Percentiles rank a stretch among this genome's conserved stretches.
These are phyloP conservation scores for Nasonovia ribisnigri DNA, from an alignment of 2,888 invertebrate species.

Conservation along the genomic window DNA sequence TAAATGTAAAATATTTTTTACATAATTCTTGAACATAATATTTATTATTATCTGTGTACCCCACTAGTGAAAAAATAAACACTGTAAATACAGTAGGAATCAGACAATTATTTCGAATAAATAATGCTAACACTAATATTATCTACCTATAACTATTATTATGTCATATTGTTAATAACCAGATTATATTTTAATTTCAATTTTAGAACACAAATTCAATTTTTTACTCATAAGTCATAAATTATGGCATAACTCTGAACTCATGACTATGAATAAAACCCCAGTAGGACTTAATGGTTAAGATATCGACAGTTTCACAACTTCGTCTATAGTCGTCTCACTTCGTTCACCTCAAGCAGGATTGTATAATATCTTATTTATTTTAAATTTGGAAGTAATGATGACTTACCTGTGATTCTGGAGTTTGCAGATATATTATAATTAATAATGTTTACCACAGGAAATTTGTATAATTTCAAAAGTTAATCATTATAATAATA, in stretches of 20 bases:
- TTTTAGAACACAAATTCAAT: background rate
- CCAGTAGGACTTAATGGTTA: background rate
- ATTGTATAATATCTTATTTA: background rate
- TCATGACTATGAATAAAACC: too few species aligned
- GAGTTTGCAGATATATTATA: background rate
- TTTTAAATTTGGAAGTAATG: background rate
- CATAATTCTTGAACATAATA: too few species aligned
- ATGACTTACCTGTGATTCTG: background rate
- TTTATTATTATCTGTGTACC: too few species aligned
- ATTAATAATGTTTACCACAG: background rate
- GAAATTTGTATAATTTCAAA: background rate
- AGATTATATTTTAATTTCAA: background rate
- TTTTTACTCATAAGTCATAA: background rate
- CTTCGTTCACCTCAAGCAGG: background rate
- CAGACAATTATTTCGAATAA: too few species aligned
- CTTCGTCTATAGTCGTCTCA: background rate
- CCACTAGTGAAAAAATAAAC: background rate
- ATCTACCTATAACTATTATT: too few species aligned
- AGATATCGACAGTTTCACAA: background rate
- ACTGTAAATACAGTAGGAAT: background rate
- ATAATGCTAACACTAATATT: too few species aligned
- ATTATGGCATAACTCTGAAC: too few species aligned
- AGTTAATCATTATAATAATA: background rate
- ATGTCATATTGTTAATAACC: background rate
- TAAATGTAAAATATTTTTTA: too few species aligned